phyloP scores from a whole-genome alignment of 2,888 invertebrate species.

The Neelides folsomi region DNA sequence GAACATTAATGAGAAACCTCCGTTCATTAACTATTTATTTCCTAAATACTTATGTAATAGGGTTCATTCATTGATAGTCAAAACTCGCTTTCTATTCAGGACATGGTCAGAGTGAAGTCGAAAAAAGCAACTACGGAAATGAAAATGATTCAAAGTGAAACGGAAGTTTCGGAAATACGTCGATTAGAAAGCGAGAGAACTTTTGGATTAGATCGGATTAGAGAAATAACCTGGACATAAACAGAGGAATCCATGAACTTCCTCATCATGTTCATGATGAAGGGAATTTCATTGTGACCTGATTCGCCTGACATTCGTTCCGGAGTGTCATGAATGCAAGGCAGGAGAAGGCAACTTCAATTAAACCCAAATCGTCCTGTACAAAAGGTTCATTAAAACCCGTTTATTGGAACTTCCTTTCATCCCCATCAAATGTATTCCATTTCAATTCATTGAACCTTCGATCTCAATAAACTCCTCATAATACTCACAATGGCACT shows the following conservation, averaged over 20 bases:
- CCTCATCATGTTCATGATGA: slow-evolving; percentile 16
- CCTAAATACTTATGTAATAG: background rate
- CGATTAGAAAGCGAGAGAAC: background rate
- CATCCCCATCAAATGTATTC: too few relatives aligned
- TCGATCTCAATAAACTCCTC: too few relatives aligned
- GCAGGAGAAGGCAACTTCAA: slow-evolving; percentile 22
- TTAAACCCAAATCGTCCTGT: slow-evolving; percentile 14
- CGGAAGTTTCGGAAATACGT: background rate
- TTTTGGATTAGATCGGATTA: background rate
- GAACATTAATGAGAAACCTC: too few relatives aligned
- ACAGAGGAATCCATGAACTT: slow-evolving; percentile 7
- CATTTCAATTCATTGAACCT: too few relatives aligned
- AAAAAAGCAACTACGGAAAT: background rate
- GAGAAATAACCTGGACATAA: slow-evolving; percentile 10
- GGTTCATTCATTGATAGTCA: background rate
- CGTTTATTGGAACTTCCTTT: too few relatives aligned
- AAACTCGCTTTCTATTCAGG: background rate
- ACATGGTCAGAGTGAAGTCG: background rate
- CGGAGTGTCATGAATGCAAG: slow-evolving; percentile 20
- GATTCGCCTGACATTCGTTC: slow-evolving; percentile 16
- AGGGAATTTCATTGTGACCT: slow-evolving; percentile 15
- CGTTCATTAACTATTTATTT: background rate
- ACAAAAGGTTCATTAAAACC: background rate
- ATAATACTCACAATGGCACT: too few relatives aligned
- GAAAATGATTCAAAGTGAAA: background rate